These are phyloP conservation scores for Drosophila neoperkinsi DNA, from an alignment of 2,888 invertebrate species.

Conservation along the genomic window DNA sequence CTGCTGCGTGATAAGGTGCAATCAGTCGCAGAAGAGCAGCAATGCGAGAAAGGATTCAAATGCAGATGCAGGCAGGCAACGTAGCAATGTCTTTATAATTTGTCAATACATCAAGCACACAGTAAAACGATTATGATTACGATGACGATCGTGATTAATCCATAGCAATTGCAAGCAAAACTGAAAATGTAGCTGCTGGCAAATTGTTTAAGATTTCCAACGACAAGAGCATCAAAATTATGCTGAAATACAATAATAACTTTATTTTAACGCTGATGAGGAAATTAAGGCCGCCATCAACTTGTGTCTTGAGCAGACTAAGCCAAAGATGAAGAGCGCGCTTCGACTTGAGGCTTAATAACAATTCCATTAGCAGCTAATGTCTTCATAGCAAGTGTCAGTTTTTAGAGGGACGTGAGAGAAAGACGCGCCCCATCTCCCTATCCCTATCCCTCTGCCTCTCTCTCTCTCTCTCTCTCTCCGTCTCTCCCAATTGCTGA, in stretches of 20 bases:
- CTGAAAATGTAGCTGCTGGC: slow-evolving; percentile 25
- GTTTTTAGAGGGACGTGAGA: slow-evolving; percentile 69
- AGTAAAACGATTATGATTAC: slow-evolving; percentile 58
- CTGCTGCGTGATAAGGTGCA: slow-evolving; percentile 75
- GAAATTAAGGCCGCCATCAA: slow-evolving; percentile 71
- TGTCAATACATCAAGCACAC: slow-evolving; percentile 77
- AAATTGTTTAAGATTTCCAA: slow-evolving; percentile 42
- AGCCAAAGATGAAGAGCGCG: slow-evolving; percentile 41
- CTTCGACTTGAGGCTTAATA: slow-evolving; percentile 81
- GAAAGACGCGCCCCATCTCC: slow-evolving; percentile 12
- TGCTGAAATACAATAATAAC: slow-evolving; percentile 71
- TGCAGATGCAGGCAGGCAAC: slow-evolving; percentile 7
- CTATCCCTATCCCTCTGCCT: neutral
- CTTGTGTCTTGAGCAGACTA: slow-evolving; percentile 25
- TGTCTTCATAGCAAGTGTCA: slow-evolving; percentile 85
- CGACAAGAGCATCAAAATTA: slow-evolving; percentile 41
- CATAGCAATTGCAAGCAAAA: slow-evolving; percentile 31
- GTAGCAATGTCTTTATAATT: slow-evolving; percentile 66
- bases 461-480: neutral
- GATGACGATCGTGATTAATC: slow-evolving; percentile 20
- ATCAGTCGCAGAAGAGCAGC: slow-evolving; percentile 45
- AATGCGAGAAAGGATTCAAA: neutral
- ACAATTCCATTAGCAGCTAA: slow-evolving; percentile 85
- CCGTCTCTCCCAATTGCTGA: slow-evolving; percentile 36
- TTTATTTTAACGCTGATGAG: slow-evolving; percentile 74